Conservation (phyloP, 2,797 vertebrate genomes). For the Helicolenus hilgendorfi region DNA sequence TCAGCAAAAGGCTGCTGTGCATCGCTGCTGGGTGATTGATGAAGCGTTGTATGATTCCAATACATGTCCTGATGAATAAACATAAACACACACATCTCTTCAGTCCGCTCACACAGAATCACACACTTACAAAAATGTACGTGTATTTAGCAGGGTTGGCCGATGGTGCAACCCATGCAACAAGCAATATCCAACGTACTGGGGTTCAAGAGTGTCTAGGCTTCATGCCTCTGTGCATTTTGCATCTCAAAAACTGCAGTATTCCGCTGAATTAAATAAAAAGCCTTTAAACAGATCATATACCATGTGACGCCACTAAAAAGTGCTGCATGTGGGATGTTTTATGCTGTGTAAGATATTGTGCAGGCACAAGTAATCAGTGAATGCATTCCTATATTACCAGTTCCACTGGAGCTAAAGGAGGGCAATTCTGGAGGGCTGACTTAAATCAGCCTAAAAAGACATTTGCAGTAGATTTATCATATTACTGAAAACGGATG, state of each 20-base stretch:
- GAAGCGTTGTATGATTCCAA: neutral
- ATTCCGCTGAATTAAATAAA: neutral
- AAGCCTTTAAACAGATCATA: neutral
- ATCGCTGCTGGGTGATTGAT: conserved; percentile 13
- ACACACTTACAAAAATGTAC: neutral
- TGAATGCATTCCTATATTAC: neutral
- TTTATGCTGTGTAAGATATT: neutral
- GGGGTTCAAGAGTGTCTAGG: neutral
- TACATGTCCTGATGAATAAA: neutral
- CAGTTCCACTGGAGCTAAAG: neutral
- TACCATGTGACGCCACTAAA: neutral
- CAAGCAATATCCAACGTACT: neutral
- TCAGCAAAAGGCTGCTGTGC: neutral
- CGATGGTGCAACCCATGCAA: neutral
- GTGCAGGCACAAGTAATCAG: neutral
- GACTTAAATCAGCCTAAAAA: neutral
- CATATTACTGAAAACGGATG: neutral
- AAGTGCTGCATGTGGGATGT: neutral
- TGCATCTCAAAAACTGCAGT: neutral
- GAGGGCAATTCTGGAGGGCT: neutral
- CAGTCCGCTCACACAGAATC: neutral
- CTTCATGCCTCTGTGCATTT: neutral
- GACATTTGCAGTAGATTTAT: neutral
- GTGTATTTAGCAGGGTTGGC: neutral
- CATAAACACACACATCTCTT: neutral